A percentile compares a stretch with the other conserved stretches of the same genome.
phyloP scores from a whole-genome alignment of 2,113 vertebrate genomes.

The Phoenicopterus ruber region DNA sequence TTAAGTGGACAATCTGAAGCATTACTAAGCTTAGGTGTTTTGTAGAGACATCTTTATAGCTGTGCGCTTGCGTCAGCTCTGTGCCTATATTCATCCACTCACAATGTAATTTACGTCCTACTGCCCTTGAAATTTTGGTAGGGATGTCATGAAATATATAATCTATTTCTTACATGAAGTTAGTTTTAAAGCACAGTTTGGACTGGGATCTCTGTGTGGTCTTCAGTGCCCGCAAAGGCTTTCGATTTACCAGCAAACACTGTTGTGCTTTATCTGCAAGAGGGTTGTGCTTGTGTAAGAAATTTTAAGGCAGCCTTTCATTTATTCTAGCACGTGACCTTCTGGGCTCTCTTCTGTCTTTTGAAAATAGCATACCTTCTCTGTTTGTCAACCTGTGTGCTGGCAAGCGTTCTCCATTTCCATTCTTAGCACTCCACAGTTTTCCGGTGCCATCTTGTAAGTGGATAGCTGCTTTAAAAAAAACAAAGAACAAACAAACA shows the following conservation, averaged over 20 bases:
- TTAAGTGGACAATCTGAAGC: neutral
- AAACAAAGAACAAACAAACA: too few species aligned
- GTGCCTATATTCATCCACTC: neutral
- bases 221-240: rapidly evolving
- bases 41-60: neutral
- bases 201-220: neutral
- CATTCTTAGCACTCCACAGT: neutral
- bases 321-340: neutral
- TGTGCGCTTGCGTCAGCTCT: neutral
- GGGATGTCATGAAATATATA: neutral
- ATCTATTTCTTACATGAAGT: neutral
- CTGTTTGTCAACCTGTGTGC: neutral
- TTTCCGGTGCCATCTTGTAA: neutral
- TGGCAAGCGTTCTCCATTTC: neutral
- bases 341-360: neutral
- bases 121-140: neutral
- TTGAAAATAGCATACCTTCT: neutral
- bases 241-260: neutral
- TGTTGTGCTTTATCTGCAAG: neutral
- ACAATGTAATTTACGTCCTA: neutral
- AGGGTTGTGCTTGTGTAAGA: neutral
- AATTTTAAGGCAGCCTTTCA: neutral
- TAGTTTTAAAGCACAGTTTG: neutral
- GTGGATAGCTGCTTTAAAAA: neutral
- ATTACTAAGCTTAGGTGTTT: neutral